Evolutionary conservation across 2,797 vertebrate genomes (phyloP).

Genomic region (Coregonus sp.): DNA sequence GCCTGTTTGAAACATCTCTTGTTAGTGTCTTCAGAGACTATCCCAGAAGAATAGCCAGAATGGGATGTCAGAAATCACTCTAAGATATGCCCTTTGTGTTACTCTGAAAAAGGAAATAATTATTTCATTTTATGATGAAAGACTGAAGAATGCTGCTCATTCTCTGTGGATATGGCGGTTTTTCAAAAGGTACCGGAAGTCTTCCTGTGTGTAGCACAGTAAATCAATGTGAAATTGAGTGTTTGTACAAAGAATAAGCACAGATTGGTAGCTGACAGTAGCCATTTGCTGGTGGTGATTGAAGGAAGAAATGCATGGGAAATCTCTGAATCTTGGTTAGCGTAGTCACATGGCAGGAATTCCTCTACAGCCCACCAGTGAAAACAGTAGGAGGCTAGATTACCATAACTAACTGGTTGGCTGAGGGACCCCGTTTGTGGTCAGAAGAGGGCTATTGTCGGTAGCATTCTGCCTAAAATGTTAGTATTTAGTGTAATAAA

Average conservation of each 20-base stretch:
- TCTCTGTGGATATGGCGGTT: not conserved
- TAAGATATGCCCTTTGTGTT: not conserved
- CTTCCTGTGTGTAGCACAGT: not conserved
- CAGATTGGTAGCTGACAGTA: not conserved
- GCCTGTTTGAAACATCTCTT: conserved; percentile 7
- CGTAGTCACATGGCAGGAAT: conserved; percentile 56
- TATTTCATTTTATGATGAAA: not conserved
- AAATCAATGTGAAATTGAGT: not conserved
- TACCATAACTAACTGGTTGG: conserved; percentile 18
- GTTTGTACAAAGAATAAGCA: conserved; percentile 5
- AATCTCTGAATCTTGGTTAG: conserved; percentile 50
- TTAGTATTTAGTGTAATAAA: conserved; percentile 11
- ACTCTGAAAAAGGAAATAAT: not conserved
- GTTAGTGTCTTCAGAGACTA: not conserved
- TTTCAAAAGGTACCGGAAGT: not conserved
- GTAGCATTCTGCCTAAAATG: not conserved
- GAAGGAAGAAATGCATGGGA: conserved; percentile 33
- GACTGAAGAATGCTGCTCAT: not conserved
- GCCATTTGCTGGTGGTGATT: not conserved
- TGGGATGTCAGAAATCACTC: not conserved
- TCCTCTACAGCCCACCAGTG: conserved; percentile 59
- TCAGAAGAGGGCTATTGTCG: conserved; percentile 15
- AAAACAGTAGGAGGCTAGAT: conserved; percentile 48
- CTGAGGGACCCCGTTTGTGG: conserved; percentile 20
- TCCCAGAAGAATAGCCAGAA: not conserved